phyloP scores from a whole-genome alignment of 2,888 invertebrate genomes.

The Megaustenia siamemsis region DNA sequence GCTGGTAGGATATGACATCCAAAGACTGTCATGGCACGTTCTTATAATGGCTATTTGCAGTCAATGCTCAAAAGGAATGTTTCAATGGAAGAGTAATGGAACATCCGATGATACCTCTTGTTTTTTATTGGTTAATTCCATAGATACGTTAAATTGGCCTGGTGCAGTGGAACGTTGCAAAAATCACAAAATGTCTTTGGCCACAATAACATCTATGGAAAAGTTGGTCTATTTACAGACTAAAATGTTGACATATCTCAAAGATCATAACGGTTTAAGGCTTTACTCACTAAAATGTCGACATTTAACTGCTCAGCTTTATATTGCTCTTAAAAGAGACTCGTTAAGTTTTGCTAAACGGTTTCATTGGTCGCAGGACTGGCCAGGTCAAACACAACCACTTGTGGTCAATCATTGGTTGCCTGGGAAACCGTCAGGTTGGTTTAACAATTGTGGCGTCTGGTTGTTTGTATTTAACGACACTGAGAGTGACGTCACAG shows the following conservation, averaged over 20 bases:
- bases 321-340: conserved; percentile 25
- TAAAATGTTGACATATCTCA: neutral
- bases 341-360: neutral
- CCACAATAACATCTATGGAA: neutral
- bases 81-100: no score
- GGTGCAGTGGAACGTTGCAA: neutral
- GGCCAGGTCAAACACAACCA: neutral
- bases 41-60: no score
- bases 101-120: no score
- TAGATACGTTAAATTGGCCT: no score
- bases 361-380: conserved; percentile 12
- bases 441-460: neutral
- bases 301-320: neutral
- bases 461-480: neutral
- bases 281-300: no score
- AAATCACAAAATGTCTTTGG: neutral
- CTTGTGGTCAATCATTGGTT: neutral
- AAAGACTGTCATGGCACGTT: no score
- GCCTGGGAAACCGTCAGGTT: neutral
- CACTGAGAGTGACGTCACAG: no score
- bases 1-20: no score
- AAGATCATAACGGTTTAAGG: neutral
- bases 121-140: no score
- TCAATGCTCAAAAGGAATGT: no score
- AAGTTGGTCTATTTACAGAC: neutral